Evolutionary conservation across 2,113 vertebrate genomes (phyloP), one percentile per base, ranked within the genome.

Genomic region (Bos javanicus): DNA sequence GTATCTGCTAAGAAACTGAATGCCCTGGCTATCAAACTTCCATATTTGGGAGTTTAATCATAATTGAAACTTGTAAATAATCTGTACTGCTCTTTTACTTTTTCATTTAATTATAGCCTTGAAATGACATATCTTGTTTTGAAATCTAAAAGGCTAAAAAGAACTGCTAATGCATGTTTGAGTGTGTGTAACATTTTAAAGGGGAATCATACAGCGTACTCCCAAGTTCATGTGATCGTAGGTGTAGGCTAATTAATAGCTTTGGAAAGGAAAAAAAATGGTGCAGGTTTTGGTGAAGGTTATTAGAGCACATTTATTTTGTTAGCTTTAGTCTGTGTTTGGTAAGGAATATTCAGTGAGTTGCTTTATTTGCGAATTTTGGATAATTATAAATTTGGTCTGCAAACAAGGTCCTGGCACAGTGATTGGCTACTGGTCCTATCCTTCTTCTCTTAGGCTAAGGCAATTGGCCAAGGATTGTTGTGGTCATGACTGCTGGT

Each of bases 351-450:
- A 98, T 86, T 87, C 97, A 78, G 89, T 98, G 98, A 92, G 95
- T 97, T 95, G 62, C 96, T 95, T 98, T 97, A 81, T 97, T 98
- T 97, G 92, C 76, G 97, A 98, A 97, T 98, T 96, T 96, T 96
- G 5, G 96, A 52, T 98, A 98, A 97, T 98, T 98, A 95, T 82
- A 95, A 94, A 97, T 97, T 82, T 96, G 86, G 84, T 88, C 71
- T 3, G 84, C 81, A 94, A 67, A 87, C 96, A 96, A 84, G 97
- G 93, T 94, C 97, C 98, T 98, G 98, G 97, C 98, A 97, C 94
- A 28, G 86, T 52, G 98, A 98, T 98, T 98, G 98, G 98, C 98
- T 96, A 96, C 95, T 0, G 33, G 97, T 96, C 92, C 95, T 96
- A 7, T 97, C 97, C 2, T 0, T 98, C 98, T 98, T 96, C 95